A percentile compares a stretch with the other conserved stretches of the same genome.
Evolutionary conservation across 1,140 invertebrate species (phyloP).

Genomic region (Triops cancriformis): DNA sequence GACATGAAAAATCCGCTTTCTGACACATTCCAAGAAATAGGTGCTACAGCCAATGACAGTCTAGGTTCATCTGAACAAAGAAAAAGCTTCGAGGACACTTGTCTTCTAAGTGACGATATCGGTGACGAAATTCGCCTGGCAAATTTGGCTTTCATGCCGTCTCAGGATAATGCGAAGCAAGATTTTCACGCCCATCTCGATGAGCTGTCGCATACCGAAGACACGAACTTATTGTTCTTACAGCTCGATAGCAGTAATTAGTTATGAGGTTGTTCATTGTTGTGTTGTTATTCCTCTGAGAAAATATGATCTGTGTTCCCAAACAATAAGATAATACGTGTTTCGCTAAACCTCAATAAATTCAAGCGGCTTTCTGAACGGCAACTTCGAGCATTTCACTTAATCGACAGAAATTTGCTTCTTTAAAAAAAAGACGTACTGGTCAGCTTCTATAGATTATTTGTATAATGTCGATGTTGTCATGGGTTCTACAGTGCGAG

Average conservation of each 20-base stretch:
- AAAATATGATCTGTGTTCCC: background rate
- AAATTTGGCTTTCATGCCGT: conserved; percentile 24
- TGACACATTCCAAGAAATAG: background rate
- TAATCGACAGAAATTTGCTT: too few species aligned
- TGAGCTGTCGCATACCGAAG: background rate
- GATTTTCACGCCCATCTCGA: background rate
- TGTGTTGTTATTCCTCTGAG: background rate
- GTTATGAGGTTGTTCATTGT: background rate
- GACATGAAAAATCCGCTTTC: background rate
- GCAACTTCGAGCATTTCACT: too few species aligned
- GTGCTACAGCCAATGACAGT: background rate
- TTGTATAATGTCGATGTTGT: too few species aligned
- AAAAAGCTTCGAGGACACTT: background rate
- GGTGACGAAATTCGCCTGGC: conserved; percentile 25
- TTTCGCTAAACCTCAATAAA: too few species aligned
- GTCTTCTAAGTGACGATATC: conserved; percentile 18
- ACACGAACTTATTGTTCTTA: background rate
- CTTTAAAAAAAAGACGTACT: too few species aligned
- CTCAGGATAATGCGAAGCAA: background rate
- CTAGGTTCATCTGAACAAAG: background rate
- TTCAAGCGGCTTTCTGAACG: too few species aligned
- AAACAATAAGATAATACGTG: too few species aligned
- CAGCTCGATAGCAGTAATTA: background rate
- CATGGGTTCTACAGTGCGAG: too few species aligned
- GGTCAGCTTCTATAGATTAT: too few species aligned